Conservation (phyloP, 2,797 vertebrate genomes). For the Antrozous pallidus region DNA sequence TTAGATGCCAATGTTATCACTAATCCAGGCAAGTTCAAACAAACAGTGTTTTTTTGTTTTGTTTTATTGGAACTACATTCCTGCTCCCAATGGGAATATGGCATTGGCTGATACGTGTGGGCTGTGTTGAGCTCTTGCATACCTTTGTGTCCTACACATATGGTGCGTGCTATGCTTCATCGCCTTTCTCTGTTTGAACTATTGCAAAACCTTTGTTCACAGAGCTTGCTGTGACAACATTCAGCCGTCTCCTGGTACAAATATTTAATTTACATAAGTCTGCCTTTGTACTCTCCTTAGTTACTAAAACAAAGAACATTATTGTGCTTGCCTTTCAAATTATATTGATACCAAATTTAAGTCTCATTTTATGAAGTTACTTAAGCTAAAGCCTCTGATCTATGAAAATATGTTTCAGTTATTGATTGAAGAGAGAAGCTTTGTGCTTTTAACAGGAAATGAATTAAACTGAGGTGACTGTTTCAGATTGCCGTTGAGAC, state of each 20-base stretch:
- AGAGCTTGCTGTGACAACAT: neutral
- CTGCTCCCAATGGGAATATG: neutral
- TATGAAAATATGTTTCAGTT: conserved; percentile 2
- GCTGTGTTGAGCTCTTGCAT: neutral
- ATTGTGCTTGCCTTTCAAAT: conserved; percentile 5
- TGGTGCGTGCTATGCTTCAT: neutral
- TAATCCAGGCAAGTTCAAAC: neutral
- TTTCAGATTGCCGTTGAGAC: neutral
- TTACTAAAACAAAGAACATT: neutral
- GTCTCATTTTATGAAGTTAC: conserved; percentile 27
- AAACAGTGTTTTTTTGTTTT: neutral
- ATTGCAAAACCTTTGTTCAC: neutral
- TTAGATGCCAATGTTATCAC: neutral
- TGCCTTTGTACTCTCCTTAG: neutral
- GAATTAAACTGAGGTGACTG: neutral
- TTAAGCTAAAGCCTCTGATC: conserved; percentile 7
- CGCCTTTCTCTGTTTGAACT: neutral
- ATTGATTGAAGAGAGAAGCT: neutral
- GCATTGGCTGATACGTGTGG: neutral
- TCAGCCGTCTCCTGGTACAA: neutral
- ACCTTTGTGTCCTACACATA: neutral
- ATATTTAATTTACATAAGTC: neutral
- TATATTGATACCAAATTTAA: conserved; percentile 24
- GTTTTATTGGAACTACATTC: neutral
- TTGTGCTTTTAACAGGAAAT: conserved; percentile 29